Base-by-base conservation (phyloP, 1,140 invertebrate genomes). In the Berghia stephanieae region DNA sequence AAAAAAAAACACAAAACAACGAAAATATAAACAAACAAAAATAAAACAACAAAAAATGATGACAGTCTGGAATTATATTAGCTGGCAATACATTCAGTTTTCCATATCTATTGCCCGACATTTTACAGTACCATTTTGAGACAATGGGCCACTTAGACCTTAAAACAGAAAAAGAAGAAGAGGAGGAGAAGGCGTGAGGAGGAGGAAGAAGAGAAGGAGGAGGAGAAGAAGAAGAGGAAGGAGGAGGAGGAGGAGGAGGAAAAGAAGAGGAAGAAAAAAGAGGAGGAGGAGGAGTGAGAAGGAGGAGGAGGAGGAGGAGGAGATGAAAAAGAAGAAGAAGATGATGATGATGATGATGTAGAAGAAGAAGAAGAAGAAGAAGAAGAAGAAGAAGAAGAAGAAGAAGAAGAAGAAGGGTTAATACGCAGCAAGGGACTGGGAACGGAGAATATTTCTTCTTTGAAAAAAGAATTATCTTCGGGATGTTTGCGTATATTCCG, bases 341-440 rank as follows among this genome's bases (percentile, higher is more conserved):
- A 73, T 27, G 52, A 5, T 27, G 21, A 73, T 5, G 52, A 31
- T 16, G 24, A 63, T 24, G 42, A 73, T 8, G 44, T 3, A 63
- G 71, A 73, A 24, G 43, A 73, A 73, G 71, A 63, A 63, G 31
- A 8, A 63, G 43, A 73, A 31, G 31, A 63, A 73, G 71, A 73
- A 31, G 31, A 31, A 73, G 52, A 73, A 31, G 31, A 8, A 73
- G 71, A 73, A 8, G 24, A 24, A 52, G 71, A 73, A 31, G 42
- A 6, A 73, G 44, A 43, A 31, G 24, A 63, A 52, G 38, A 43
- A 24, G 34, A 60, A 43, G 38, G 34, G 69, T 18, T 21, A 71
- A 18, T 49, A n/a, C n/a, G n/a, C n/a, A n/a, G n/a, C n/a, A n/a
- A n/a, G n/a, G n/a, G n/a, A n/a, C n/a, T n/a, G n/a, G n/a, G n/a